Percentiles rank a stretch among this genome's conserved stretches.
phyloP scores from a whole-genome alignment of 2,888 invertebrate genomes.

The Mongoloraphidia duomilia region DNA sequence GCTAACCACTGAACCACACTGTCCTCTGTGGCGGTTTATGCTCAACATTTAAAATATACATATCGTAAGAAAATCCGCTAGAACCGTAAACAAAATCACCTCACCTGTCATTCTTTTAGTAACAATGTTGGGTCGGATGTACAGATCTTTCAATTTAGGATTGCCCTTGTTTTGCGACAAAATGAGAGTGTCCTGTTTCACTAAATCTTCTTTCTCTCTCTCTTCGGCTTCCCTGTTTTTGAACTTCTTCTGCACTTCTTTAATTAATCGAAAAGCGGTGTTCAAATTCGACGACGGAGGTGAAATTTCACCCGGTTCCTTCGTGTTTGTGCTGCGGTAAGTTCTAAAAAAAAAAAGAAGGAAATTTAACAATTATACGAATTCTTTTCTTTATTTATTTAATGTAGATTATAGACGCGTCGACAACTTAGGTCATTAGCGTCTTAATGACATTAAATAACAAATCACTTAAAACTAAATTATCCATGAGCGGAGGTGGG shows the following conservation, averaged over 20 bases:
- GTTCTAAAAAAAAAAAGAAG: constrained; percentile 42
- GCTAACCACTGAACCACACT: too few species aligned
- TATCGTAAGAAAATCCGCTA: too few species aligned
- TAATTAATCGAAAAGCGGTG: constrained; percentile 93
- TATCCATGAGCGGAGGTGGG: too few species aligned
- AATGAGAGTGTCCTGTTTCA: constrained; percentile 93
- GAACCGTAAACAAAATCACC: constrained; percentile 17
- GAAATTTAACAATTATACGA: neutral
- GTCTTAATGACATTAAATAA: too few species aligned
- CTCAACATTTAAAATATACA: too few species aligned
- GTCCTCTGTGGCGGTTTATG: too few species aligned
- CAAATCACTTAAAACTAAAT: too few species aligned
- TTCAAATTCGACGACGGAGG: constrained; percentile 92
- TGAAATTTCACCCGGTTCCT: constrained; percentile 89
- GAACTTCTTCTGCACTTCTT: constrained; percentile 93
- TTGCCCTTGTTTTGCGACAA: constrained; percentile 93
- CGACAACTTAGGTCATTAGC: too few species aligned
- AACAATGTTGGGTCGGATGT: constrained; percentile 97
- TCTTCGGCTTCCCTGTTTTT: constrained; percentile 98
- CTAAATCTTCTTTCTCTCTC: constrained; percentile 94
- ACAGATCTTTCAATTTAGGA: constrained; percentile 93
- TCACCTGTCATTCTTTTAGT: constrained; percentile 79
- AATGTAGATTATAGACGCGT: too few species aligned
- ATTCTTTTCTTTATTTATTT: neutral
- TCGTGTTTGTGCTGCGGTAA: constrained; percentile 92